phyloP scores from a whole-genome alignment of 1,140 invertebrate genomes.

The Probaryconus sp. region DNA sequence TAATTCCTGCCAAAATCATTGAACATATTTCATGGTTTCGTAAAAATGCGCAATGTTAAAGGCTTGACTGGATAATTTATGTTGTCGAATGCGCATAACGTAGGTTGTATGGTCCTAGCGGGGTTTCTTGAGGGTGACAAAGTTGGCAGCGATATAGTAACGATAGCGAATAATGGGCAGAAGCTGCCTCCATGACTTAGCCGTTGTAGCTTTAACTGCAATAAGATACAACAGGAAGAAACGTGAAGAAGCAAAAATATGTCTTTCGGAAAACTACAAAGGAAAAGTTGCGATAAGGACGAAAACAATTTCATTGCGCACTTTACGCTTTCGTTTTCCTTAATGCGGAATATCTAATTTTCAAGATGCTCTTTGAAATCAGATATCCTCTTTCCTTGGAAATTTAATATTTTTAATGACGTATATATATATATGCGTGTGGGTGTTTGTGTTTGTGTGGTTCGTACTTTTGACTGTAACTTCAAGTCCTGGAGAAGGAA shows the following conservation, averaged over 20 bases:
- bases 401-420: constrained; percentile 5
- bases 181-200: constrained; percentile 5
- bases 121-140: constrained; percentile 53
- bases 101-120: constrained; percentile 25
- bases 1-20: constrained; percentile 31
- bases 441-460: no score
- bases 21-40: constrained; percentile 16
- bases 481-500: no score
- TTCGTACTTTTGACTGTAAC: no score
- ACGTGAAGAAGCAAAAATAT: constrained; percentile 46
- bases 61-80: constrained; percentile 49
- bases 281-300: constrained; percentile 15
- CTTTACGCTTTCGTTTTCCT: constrained; percentile 18
- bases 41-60: constrained; percentile 51
- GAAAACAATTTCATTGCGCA: constrained; percentile 39
- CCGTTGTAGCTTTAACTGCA: constrained; percentile 36
- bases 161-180: constrained; percentile 47
- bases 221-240: constrained; percentile 48
- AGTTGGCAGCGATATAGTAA: constrained; percentile 55
- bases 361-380: constrained; percentile 10
- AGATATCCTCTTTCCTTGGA: neutral
- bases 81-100: constrained; percentile 45
- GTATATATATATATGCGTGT: no score
- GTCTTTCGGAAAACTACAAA: constrained; percentile 32
- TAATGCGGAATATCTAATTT: constrained; percentile 31